Conservation (phyloP, 2,113 vertebrate genomes). For the Arizona elegans region DNA sequence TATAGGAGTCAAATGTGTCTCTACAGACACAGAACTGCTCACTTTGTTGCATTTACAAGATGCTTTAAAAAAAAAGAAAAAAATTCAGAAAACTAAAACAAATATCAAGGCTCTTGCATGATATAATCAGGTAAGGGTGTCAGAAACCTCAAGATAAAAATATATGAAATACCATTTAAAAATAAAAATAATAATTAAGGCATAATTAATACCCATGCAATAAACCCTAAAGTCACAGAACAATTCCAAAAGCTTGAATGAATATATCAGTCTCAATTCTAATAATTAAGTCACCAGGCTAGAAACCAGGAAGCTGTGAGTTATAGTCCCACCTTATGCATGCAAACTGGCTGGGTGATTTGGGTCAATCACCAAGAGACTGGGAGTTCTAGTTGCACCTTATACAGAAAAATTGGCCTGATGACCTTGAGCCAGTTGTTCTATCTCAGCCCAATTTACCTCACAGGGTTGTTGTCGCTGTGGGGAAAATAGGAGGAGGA, state of each 20-base stretch:
- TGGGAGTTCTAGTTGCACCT: background rate
- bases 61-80: background rate
- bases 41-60: background rate
- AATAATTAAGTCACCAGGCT: background rate
- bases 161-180: background rate
- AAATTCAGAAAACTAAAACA: too few species aligned
- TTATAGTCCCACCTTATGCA: background rate
- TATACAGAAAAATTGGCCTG: background rate
- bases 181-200: background rate
- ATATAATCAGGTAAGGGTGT: too few species aligned
- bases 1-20: too few species aligned
- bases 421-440: background rate
- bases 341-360: background rate
- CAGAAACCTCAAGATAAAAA: background rate
- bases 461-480: background rate
- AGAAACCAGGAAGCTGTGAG: background rate
- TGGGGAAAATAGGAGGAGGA: background rate
- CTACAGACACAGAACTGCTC: background rate
- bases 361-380: background rate
- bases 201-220: background rate
- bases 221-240: background rate
- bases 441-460: background rate
- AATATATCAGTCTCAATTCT: background rate
- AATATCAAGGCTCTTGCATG: background rate
- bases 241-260: background rate